phyloP scores from a whole-genome alignment of 2,888 invertebrate species.

The Macrosiphum euphorbiae region DNA sequence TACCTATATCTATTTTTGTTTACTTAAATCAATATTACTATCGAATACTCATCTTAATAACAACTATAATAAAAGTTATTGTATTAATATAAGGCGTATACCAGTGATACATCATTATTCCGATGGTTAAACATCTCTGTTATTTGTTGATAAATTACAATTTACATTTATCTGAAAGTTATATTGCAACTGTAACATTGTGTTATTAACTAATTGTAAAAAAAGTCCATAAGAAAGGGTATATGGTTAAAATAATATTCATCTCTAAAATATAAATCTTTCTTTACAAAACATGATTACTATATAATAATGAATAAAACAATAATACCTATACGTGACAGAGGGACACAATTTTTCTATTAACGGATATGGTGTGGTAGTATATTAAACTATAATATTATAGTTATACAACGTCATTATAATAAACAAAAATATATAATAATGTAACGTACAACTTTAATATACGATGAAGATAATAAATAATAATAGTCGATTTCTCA shows the following conservation, averaged over 20 bases:
- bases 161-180: not conserved
- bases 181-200: not conserved
- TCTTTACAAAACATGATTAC: not conserved
- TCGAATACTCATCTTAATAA: not conserved
- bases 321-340: not conserved
- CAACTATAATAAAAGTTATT: not conserved
- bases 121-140: not conserved
- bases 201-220: not conserved
- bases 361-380: not conserved
- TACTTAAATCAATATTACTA: not conserved
- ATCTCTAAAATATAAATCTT: not conserved
- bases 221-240: not conserved
- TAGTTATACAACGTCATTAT: not conserved
- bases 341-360: not conserved
- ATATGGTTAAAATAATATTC: not conserved
- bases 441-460: not conserved
- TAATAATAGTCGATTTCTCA: not conserved
- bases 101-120: not conserved
- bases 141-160: not conserved
- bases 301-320: not conserved
- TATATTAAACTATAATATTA: not conserved
- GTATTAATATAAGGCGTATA: no score
- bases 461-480: not conserved
- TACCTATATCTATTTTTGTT: not conserved
- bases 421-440: not conserved